Evolutionary conservation across 2,113 vertebrate genomes (phyloP).

Genomic region (Takifugu flavidus): DNA sequence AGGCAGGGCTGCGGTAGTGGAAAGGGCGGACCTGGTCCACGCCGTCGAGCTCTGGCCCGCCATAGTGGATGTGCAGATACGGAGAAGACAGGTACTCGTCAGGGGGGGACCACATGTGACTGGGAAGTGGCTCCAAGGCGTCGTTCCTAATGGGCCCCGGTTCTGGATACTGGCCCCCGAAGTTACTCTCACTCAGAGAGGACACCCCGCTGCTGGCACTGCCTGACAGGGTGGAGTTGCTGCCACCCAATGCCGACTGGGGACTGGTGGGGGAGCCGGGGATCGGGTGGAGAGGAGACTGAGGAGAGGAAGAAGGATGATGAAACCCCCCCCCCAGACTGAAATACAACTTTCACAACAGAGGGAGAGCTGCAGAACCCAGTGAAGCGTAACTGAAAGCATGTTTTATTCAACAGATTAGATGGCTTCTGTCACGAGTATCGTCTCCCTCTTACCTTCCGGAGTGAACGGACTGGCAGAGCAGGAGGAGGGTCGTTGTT

Average conservation of each 20-base stretch:
- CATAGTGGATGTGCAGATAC: slow-evolving; percentile 93
- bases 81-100: slow-evolving; percentile 86
- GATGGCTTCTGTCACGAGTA: neutral
- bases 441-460: slow-evolving; percentile 76
- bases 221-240: slow-evolving; percentile 93
- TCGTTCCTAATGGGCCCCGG: slow-evolving; percentile 83
- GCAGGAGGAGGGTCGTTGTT: slow-evolving; percentile 86
- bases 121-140: slow-evolving; percentile 89
- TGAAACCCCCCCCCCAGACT: too few relatives aligned
- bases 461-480: slow-evolving; percentile 86
- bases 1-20: slow-evolving; percentile 91
- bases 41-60: slow-evolving; percentile 86
- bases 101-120: slow-evolving; percentile 87
- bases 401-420: too few relatives aligned
- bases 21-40: slow-evolving; percentile 87
- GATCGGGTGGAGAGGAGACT: slow-evolving; percentile 94
- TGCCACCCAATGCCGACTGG: slow-evolving; percentile 90
- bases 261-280: slow-evolving; percentile 94
- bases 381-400: too few relatives aligned
- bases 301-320: slow-evolving; percentile 29
- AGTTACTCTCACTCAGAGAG: slow-evolving; percentile 93
- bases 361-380: too few relatives aligned
- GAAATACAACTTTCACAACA: too few relatives aligned
- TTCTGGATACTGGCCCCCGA: slow-evolving; percentile 74
- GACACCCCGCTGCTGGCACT: slow-evolving; percentile 96